Evolutionary conservation across 2,113 vertebrate species (phyloP), one percentile per base, ranked within the genome.

Genomic region (Ranitomeya imitator): DNA sequence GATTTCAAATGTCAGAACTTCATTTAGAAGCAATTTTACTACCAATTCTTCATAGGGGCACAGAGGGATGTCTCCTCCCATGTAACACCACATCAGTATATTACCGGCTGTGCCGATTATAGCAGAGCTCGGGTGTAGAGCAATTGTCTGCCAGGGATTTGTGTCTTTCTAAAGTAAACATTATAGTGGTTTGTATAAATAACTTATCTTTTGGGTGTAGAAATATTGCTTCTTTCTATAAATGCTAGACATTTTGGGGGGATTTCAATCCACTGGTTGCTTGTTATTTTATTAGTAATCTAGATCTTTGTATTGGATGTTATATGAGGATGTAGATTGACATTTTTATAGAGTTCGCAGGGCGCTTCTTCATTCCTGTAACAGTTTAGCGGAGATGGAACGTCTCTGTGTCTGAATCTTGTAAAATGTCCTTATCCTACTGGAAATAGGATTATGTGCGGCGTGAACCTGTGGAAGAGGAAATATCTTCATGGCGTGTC

Each of bases 1-100:
- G 77, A 79, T 79, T 55, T 14, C 77, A 79, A 57, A 55, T 79
- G 77, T 79, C 52, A 79, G 45, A 76, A 52, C 45, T 76, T 76
- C 31, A 57, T 79, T 54, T 55, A 79, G n/a, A 79, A 21, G 57
- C 12, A 23, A 15, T 79, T 55, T 79, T 79, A 78, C 52, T 55
- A 55, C 23, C n/a, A 26, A 1, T 79, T 7, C 77, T 55, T 79
- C 23, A 79, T 55, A n/a, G n/a, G 52, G 77, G 21, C 77, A 79
- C 2, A 0, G 16, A 79, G 77, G 77, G 77, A 9, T 55, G 55
- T 1, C 15, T 14, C 19, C 11, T 78, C 31, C 76, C 5, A 51
- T 51, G 76, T 3, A 15, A n/a, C 21, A 13, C 19, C 26, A 15
- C 69, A 52, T 76, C 45, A 51, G 51, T 76, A 76, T 37, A 21